Base-by-base conservation (phyloP, 2,797 vertebrate genomes). In the Rousettus madagascariensis region DNA sequence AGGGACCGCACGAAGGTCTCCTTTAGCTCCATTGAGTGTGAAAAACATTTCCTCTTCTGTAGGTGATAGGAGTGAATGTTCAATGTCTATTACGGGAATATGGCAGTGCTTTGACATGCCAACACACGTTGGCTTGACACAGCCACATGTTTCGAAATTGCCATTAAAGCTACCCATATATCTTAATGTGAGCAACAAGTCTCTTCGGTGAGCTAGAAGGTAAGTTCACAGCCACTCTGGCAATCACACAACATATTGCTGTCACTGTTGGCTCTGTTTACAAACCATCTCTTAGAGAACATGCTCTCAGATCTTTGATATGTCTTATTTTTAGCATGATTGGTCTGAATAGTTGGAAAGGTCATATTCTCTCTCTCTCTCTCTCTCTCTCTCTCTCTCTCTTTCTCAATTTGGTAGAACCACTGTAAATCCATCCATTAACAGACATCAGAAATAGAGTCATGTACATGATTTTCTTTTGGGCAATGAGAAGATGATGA, bases 251-350 rank as follows among this genome's bases (percentile, higher is more conserved):
- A 86, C 93, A 80, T 20, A 41, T 59, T 80, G 86, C 91, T 98
- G 96, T 96, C 95, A 96, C 83, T 57, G 4, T 36, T 96, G 94
- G 97, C 94, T 96, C 95, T 96, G 85, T 97, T 97, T 98, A 72
- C 88, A 97, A 98, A 93, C 93, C 91, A 65, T 71, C 91, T 90
- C 89, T 98, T 94, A 86, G 91, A 96, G 96, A 97, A 95, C 38
- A 86, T 3, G 46, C 68, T 83, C 85, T 97, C 84, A 79, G 88
- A 97, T 93, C 88, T 96, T 97, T 97, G 93, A 97, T 92, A 77
- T 15, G 61, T 89, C 96, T 97, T 83, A 96, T 95, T 98, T 95
- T 98, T 95, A 98, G 92, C 33, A 65, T 20, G 46, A 94, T 95
- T 93, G 92, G 71, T 82, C 82, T 90, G 89, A 93, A 97, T 95